A percentile compares a stretch with the other conserved stretches of the same genome.
These are phyloP conservation scores for Loripinus fragilis DNA, from an alignment of 2,888 invertebrate species.

Conservation along the genomic window DNA sequence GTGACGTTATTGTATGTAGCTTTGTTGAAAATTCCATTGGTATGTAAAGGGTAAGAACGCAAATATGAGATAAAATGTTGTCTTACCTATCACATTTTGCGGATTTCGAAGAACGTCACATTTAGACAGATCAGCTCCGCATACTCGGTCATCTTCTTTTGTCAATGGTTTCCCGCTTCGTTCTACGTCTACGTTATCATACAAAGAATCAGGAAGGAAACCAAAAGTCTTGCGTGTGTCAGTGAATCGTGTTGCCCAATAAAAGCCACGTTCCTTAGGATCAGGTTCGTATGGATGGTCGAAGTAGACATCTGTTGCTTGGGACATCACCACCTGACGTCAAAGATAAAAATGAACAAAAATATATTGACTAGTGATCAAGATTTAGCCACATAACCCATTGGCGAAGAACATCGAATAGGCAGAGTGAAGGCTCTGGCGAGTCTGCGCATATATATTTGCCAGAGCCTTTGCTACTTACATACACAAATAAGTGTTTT, in stretches of 20 bases:
- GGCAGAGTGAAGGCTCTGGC: no score
- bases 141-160: conserved; percentile 60
- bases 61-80: no score
- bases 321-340: conserved; percentile 76
- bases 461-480: no score
- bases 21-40: no score
- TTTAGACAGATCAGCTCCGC: conserved; percentile 57
- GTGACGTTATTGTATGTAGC: no score
- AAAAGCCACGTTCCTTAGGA: conserved; percentile 78
- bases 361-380: no score
- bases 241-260: conserved; percentile 80
- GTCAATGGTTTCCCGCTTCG: conserved; percentile 70
- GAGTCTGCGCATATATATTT: no score
- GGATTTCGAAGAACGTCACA: conserved; percentile 69
- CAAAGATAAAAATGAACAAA: no score
- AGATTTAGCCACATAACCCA: no score
- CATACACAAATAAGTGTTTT: no score
- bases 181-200: conserved; percentile 66
- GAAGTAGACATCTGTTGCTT: conserved; percentile 77
- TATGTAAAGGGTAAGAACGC: no score
- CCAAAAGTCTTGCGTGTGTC: conserved; percentile 74
- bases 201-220: conserved; percentile 73
- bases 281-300: conserved; percentile 80
- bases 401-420: no score
- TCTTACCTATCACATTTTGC: conserved; percentile 78